Evolutionary conservation across 92 coral and sea anemone genomes (phyloP), one percentile per base, ranked within the genome.

Genomic region (Metridium senile): DNA sequence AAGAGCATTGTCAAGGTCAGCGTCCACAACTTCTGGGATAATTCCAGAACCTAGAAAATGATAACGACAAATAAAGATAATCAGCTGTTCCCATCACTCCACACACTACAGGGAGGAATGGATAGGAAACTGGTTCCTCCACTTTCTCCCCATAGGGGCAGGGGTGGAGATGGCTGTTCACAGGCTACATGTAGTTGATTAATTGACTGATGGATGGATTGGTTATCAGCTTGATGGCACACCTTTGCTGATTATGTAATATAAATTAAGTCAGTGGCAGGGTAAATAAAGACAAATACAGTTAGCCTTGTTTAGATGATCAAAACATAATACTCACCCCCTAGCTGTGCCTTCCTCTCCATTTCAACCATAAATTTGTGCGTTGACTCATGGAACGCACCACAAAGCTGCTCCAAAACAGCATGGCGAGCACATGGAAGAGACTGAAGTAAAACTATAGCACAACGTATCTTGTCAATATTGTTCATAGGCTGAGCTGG

Each of bases 381-480:
- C 67, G 92, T 97, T 47, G 99, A 97, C 59, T 92, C 98, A 49
- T 93, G 96, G 62, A 96, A 96, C 34, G 93, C 97, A 28, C 90
- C 98, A 84, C 98, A 93, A 26, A 96, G 92, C 72, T 96, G 98
- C 39, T 94, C 98, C 70, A 94, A 67, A 0, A 94, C 98, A 11
- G 98, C 98, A 75, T 88, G 88, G 30, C 98, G 74, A 23, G 98
- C 97, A 82, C 98, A 94, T 0, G 98, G 98, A 49, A 94, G 88
- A n/a, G 95, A 94, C 59, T 87, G 88, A 56, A 92, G 79, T 16
- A 94, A 56, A 25, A 92, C 94, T 66, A 88, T 90, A 35, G 97
- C 94, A 80, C 97, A 89, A 4, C 88, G 92, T 2, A 97, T 83
- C 73, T 91, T 89, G 35, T 94, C 97, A 26, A 89, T 85, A 56